Conservation (phyloP, 2,797 vertebrate species). For the Nyctibius grandis region DNA sequence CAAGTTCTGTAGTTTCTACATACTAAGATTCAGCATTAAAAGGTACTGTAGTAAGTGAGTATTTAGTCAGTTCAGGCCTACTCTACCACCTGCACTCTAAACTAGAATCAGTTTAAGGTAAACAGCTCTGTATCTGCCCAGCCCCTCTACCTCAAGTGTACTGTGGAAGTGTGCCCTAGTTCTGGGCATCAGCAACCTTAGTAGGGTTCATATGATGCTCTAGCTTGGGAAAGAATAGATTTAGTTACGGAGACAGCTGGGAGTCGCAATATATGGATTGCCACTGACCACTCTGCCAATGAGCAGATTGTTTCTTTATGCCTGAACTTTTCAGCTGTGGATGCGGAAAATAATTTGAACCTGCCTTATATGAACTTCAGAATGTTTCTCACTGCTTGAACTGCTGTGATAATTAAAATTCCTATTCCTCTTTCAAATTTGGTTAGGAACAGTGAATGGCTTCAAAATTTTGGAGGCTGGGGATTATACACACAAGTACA, state of each 20-base stretch:
- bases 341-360: not conserved
- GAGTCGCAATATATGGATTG: not conserved
- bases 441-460: not conserved
- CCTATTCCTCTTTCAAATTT: not conserved
- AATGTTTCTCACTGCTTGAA: not conserved
- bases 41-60: not conserved
- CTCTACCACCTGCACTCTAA: not conserved
- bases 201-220: not conserved
- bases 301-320: not conserved
- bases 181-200: not conserved
- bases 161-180: not conserved
- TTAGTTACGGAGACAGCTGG: not conserved
- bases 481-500: accelerated
- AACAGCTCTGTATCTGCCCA: not conserved
- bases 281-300: not conserved
- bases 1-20: not conserved
- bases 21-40: not conserved
- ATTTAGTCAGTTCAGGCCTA: not conserved
- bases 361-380: not conserved
- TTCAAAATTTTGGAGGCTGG: not conserved
- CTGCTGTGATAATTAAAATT: not conserved
- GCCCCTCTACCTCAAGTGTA: not conserved
- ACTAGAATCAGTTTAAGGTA: not conserved
- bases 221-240: not conserved
- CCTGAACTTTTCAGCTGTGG: not conserved